These are phyloP conservation scores for Acanthisitta chloris DNA, from an alignment of 2,113 vertebrate species.

Conservation along the genomic window DNA sequence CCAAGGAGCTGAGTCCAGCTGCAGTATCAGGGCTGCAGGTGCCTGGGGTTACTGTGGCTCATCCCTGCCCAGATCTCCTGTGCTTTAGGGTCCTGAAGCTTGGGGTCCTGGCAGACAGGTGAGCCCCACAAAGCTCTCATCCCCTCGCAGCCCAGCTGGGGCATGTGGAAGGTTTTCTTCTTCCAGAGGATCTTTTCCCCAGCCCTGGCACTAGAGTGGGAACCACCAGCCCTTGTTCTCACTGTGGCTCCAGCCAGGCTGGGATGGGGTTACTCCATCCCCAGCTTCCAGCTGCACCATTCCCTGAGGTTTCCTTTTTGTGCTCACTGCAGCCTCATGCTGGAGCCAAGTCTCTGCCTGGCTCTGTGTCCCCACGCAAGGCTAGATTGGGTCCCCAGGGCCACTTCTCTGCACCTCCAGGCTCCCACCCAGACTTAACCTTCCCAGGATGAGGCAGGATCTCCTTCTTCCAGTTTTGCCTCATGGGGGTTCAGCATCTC, in stretches of 20 bases:
- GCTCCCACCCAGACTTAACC: neutral
- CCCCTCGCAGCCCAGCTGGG: neutral
- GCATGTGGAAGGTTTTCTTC: accelerated
- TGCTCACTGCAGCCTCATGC: neutral
- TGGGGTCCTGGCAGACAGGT: accelerated
- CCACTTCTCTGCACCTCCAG: neutral
- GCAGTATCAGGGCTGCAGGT: neutral
- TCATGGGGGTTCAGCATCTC: neutral
- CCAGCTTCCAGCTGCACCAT: accelerated
- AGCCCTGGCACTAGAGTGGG: neutral
- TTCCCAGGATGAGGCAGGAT: neutral
- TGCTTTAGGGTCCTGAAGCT: neutral
- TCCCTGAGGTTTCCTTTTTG: neutral
- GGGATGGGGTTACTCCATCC: neutral
- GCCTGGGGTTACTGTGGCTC: accelerated
- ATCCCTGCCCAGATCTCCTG: no score
- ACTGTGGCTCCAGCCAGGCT: neutral
- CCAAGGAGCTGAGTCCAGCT: neutral
- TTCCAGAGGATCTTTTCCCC: neutral
- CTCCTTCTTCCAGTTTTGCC: neutral
- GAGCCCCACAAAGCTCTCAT: accelerated
- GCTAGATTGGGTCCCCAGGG: neutral
- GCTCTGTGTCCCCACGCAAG: neutral
- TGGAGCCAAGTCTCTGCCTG: neutral
- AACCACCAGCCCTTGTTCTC: neutral